A percentile compares a stretch with the other conserved stretches of the same genome.
phyloP scores from a whole-genome alignment of 2,797 vertebrate species.

The Urosaurus nigricauda region DNA sequence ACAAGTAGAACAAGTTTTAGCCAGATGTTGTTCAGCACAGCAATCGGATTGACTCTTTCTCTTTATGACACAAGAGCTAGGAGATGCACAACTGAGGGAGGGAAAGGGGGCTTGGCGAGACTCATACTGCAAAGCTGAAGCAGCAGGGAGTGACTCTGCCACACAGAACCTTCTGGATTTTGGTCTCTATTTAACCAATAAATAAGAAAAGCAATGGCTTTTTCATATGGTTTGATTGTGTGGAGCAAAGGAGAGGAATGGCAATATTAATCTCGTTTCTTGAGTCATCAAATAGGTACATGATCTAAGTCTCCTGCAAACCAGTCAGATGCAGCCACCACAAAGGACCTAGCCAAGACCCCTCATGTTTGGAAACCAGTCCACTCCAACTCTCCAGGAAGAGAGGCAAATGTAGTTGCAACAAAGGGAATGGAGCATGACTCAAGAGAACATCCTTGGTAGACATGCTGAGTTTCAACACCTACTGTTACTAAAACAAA shows the following conservation, averaged over 20 bases:
- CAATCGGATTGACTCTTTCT: background rate
- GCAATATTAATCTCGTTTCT: background rate
- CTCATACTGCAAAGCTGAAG: background rate
- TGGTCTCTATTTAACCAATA: background rate
- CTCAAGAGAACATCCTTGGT: background rate
- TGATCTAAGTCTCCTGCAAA: background rate
- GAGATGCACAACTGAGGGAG: background rate
- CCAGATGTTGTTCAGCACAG: background rate
- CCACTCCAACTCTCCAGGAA: background rate
- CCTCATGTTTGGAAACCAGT: background rate
- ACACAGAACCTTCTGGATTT: constrained; percentile 9
- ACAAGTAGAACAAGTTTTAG: background rate
- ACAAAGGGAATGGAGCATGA: background rate
- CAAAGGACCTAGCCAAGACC: background rate
- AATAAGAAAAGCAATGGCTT: constrained; percentile 2
- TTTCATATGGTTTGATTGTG: background rate
- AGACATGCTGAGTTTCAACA: constrained; percentile 14
- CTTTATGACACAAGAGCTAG: background rate
- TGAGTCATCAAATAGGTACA: background rate
- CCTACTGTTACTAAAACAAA: background rate
- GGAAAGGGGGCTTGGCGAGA: background rate
- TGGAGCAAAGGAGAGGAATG: background rate
- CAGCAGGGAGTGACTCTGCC: background rate
- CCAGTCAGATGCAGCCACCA: background rate
- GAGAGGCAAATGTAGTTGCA: background rate